Evolutionary conservation across 2,113 vertebrate species (phyloP), one percentile per base, ranked within the genome.

Genomic region (Fulmarus glacialis): DNA sequence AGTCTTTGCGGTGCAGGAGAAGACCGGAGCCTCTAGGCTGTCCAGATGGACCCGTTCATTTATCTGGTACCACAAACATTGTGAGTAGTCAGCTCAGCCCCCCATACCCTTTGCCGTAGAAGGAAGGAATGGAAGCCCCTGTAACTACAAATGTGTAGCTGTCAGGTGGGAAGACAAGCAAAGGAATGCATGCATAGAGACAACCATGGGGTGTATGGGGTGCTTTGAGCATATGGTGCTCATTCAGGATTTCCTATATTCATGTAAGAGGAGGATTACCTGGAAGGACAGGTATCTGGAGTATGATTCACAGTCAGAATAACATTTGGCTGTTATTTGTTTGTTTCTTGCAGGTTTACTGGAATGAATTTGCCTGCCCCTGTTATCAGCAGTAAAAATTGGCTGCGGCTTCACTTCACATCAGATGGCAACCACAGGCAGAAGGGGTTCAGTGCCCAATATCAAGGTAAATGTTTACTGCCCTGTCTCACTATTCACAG

Each of bases 381-480:
- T 0, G 99, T 99, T 67, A 99, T 99, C 98, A 99, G 99, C 99
- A 99, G 99, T 62, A 99, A 99, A 91, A 99, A 99, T 27, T 99
- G 99, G 99, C 99, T 99, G 38, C 97, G 99, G 32, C 99, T 99
- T 55, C 99, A 99, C 97, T 99, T 99, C 95, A 99, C 99, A 0
- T 99, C 99, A 0, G 99, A 99, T 1, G 99, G 99, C 82, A 99
- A 99, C 98, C 99, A 99, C 98, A 98, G 99, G 90, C 98, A 99
- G 95, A 99, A 99, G 13, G 99, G 99, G 56, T 99, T 99, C 98
- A 99, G 99, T 3, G 99, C 99, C 47, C 99, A 99, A 71, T 99
- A 99, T 64, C 99, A 99, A 99, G 99, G 99, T 99, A 97, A 98
- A 53, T 1, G 3, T 23, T n/a, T 14, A 1, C 13, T 20, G 34